Conservation (phyloP, 2,888 invertebrate genomes). For the Ectemnius continuus region DNA sequence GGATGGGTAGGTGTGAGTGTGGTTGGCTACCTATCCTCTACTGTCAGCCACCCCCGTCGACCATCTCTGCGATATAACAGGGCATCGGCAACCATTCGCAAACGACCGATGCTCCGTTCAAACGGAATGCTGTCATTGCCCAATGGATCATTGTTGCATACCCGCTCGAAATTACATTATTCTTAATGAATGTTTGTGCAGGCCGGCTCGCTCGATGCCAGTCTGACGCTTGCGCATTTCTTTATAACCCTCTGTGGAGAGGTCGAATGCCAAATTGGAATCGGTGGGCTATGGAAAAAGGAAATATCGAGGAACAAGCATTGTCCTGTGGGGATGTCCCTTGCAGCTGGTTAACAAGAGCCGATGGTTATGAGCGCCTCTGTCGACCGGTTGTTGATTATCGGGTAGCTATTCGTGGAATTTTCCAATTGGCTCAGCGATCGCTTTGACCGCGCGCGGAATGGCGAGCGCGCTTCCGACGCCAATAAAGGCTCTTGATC, state of each 20-base stretch:
- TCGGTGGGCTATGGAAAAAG: no score
- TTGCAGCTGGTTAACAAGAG: neutral
- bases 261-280: neutral
- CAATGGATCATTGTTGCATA: constrained; percentile 67
- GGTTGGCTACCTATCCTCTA: constrained; percentile 23
- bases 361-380: constrained; percentile 1
- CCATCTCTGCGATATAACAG: constrained; percentile 26
- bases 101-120: constrained; percentile 55
- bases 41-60: constrained; percentile 13
- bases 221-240: constrained; percentile 35
- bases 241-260: constrained; percentile 19
- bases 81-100: constrained; percentile 27
- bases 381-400: constrained; percentile 1
- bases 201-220: neutral
- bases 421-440: constrained; percentile 2
- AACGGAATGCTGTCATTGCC: constrained; percentile 69
- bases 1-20: neutral
- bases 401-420: constrained; percentile 3
- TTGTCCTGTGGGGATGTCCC: neutral
- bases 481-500: constrained; percentile 1
- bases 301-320: no score
- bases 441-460: neutral
- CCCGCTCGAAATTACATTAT: constrained; percentile 63
- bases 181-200: constrained; percentile 61
- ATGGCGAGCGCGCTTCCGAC: neutral